Evolutionary conservation across 2,113 vertebrate species (phyloP).

Genomic region (Piaya cayana): DNA sequence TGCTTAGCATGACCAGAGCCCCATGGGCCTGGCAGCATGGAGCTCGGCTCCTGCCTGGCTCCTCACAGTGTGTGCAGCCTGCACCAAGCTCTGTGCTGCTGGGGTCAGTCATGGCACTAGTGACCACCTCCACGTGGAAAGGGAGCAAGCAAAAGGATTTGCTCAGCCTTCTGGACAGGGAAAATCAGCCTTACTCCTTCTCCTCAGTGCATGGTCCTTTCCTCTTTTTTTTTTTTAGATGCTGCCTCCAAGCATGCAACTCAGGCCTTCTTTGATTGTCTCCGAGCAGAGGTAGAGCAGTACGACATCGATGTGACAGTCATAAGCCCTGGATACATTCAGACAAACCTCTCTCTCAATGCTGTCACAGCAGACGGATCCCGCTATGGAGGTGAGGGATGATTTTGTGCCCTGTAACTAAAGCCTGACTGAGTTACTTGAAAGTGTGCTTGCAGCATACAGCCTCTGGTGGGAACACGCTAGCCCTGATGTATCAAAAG

Average conservation of each 20-base stretch:
- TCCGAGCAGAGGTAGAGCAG: conserved; percentile 88
- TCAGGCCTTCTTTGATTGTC: conserved; percentile 96
- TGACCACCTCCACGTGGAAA: neutral
- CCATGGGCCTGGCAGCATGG: rapidly evolving
- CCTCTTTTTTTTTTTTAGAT: conserved; percentile 75
- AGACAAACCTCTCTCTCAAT: conserved; percentile 91
- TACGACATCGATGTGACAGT: conserved; percentile 85
- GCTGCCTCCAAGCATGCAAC: conserved; percentile 94
- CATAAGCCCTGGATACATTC: conserved; percentile 91
- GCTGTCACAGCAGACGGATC: conserved; percentile 89
- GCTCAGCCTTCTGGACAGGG: neutral
- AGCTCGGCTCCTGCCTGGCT: neutral
- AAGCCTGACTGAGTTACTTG: neutral
- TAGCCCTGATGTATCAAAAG: neutral
- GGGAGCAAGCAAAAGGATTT: neutral
- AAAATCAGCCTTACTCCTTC: neutral
- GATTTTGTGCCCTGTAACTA: neutral
- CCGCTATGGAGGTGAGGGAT: conserved; percentile 84
- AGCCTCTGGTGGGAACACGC: neutral
- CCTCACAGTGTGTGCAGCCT: neutral
- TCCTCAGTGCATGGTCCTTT: neutral
- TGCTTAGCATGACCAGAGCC: neutral
- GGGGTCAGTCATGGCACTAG: neutral
- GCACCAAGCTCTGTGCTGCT: neutral
- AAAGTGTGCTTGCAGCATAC: neutral